Percentiles rank a stretch among this genome's conserved stretches.
phyloP scores from a whole-genome alignment of 2,888 invertebrate genomes.

The Piscicola geometra region DNA sequence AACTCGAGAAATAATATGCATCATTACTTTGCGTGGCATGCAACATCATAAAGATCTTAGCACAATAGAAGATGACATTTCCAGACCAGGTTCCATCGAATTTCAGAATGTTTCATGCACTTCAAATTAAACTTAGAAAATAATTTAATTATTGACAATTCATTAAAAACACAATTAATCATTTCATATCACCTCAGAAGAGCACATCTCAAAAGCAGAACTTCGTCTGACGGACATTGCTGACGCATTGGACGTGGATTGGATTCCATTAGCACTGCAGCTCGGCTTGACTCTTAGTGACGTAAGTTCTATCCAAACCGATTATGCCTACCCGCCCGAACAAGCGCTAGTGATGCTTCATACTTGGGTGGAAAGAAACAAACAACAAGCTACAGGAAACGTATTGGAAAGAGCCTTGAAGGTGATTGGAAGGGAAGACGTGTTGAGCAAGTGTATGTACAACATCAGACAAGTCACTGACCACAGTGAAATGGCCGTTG shows the following conservation, averaged over 20 bases:
- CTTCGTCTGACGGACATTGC: slow-evolving; percentile 37
- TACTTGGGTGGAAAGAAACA: slow-evolving; percentile 36
- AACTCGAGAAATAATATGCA: neutral
- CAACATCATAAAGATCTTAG: no score
- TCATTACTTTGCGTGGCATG: neutral
- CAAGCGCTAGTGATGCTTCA: slow-evolving; percentile 39
- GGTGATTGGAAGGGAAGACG: slow-evolving; percentile 42
- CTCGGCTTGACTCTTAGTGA: slow-evolving; percentile 36
- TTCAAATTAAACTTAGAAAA: no score
- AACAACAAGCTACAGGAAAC: slow-evolving; percentile 36
- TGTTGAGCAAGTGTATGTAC: slow-evolving; percentile 47
- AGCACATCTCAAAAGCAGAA: slow-evolving; percentile 40
- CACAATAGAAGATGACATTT: no score
- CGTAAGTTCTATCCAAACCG: slow-evolving; percentile 36
- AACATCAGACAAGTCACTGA: slow-evolving; percentile 71
- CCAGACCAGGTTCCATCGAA: slow-evolving; percentile 4
- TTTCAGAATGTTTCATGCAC: neutral
- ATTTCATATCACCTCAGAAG: slow-evolving; percentile 30
- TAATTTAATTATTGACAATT: no score
- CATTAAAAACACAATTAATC: neutral
- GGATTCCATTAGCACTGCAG: slow-evolving; percentile 38
- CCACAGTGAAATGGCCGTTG: slow-evolving; percentile 67
- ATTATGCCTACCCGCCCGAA: slow-evolving; percentile 38
- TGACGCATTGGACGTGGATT: slow-evolving; percentile 37
- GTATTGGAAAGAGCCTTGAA: slow-evolving; percentile 37